phyloP scores from a whole-genome alignment of 2,888 invertebrate species.

The Taphrorychus bicolor region DNA sequence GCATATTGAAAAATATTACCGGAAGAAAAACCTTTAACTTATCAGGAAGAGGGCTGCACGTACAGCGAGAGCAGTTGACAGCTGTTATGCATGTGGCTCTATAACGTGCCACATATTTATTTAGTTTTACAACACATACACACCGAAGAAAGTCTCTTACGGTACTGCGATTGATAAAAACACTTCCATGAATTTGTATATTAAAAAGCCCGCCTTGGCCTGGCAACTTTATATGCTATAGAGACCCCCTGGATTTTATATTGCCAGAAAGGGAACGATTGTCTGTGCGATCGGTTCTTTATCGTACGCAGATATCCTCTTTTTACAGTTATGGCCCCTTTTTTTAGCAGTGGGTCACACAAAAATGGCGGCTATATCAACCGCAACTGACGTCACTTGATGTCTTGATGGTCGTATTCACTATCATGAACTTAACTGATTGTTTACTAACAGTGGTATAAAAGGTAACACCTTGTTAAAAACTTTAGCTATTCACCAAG shows the following conservation, averaged over 20 bases:
- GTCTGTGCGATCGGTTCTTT: neutral
- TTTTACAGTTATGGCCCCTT: no score
- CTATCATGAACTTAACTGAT: no score
- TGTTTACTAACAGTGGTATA: no score
- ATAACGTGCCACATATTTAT: constrained; percentile 54
- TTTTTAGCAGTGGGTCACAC: no score
- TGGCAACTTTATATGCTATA: constrained; percentile 8
- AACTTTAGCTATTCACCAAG: no score
- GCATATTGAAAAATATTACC: constrained; percentile 41
- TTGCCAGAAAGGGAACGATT: no score
- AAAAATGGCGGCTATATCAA: no score
- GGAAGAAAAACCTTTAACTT: constrained; percentile 54
- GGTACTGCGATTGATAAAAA: constrained; percentile 39
- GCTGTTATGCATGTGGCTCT: constrained; percentile 57
- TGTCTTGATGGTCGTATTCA: no score
- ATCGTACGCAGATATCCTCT: no score
- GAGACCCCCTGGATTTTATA: constrained; percentile 12
- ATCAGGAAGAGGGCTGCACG: constrained; percentile 54
- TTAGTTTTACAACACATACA: constrained; percentile 50
- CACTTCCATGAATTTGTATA: constrained; percentile 30
- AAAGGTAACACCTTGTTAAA: no score
- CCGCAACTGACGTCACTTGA: no score
- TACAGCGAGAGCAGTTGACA: constrained; percentile 55
- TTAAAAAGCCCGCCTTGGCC: constrained; percentile 5
- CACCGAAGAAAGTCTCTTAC: constrained; percentile 31